Conservation (phyloP, 2,113 vertebrate species). For the Daubentonia madagascariensis region DNA sequence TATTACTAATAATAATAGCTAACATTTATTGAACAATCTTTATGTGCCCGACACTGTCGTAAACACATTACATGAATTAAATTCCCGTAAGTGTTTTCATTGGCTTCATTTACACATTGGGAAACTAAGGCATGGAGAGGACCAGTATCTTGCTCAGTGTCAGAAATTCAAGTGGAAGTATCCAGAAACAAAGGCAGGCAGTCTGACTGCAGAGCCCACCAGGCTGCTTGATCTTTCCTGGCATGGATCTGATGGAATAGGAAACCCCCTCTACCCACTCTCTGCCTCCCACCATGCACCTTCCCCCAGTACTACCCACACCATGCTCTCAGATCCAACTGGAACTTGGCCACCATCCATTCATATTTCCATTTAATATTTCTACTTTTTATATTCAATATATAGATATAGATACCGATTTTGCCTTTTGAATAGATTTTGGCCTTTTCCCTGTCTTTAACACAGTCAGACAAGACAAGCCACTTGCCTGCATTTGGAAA, state of each 20-base stretch:
- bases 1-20: neutral
- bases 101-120: neutral
- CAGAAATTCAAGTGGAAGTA: neutral
- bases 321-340: neutral
- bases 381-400: neutral
- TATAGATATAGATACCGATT: neutral
- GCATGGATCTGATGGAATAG: rapidly evolving
- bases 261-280: neutral
- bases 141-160: neutral
- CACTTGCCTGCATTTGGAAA: constrained; percentile 24
- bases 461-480: neutral
- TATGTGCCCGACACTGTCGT: neutral
- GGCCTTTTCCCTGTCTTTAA: neutral
- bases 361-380: neutral
- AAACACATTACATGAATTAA: neutral
- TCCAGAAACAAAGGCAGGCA: neutral
- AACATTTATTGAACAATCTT: neutral
- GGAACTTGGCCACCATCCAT: neutral
- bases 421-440: neutral
- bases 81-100: neutral
- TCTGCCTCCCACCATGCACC: rapidly evolving
- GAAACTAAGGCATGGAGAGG: neutral
- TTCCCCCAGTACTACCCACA: rapidly evolving
- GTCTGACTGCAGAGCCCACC: rapidly evolving
- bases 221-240: rapidly evolving